Evolutionary conservation across 2,113 vertebrate species (phyloP), one percentile per base, ranked within the genome.

Genomic region (Tetrax tetrax): DNA sequence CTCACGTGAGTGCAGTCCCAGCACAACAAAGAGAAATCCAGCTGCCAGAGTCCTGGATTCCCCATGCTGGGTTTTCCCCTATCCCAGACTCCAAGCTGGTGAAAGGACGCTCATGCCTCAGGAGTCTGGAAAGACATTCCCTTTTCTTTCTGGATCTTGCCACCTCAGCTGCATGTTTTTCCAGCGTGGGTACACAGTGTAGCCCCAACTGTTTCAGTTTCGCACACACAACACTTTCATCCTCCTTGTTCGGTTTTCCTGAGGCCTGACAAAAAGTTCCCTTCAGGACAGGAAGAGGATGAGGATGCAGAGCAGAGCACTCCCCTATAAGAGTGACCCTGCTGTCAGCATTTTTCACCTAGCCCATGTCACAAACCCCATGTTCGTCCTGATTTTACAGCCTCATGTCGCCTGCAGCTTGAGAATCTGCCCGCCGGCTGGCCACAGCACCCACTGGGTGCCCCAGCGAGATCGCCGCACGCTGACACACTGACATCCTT

Each of bases 1-100:
- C 38, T 54, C 14, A 0, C 17, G 12, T 21, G 63, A 54, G 28
- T 0, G 9, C 4, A 10, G 37, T 45, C 29, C 59, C 1, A 0
- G 7, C n/a, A n/a, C n/a, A n/a, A n/a, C n/a, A n/a, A n/a, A n/a
- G 43, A 63, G 29, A n/a, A n/a, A 43, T 3, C 4, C 68, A 76
- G 28, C 59, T 37, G 66, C 50, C 63, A 61, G 47, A 50, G 54
- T 16, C n/a, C 54, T 65, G 87, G 6, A 4, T 21, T 12, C 56
- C 27, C 57, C 63, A 28, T 6, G 0, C 0, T 2, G 28, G 4
- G 7, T 6, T 53, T 43, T 51, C 35, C 45, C 47, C 61, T 6
- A 12, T 25, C 15, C 37, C 35, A 3, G 10, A 15, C 12, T 10
- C 53, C 10, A 2, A n/a, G 33, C 50, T 47, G 45, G 38, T 18